phyloP scores from a whole-genome alignment of 2,797 vertebrate species.

The Harpagifer antarcticus region DNA sequence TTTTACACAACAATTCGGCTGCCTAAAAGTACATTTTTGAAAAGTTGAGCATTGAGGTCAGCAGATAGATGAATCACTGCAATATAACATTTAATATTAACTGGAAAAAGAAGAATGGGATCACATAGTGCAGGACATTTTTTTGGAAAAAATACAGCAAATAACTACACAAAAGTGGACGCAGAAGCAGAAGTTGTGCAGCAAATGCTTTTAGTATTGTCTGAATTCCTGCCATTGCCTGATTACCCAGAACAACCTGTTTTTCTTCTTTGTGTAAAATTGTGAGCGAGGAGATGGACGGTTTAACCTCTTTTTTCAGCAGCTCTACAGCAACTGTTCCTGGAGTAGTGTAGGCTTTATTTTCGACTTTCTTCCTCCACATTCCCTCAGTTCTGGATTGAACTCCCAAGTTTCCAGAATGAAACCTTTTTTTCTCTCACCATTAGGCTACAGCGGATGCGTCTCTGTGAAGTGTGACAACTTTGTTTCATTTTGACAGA shows the following conservation, averaged over 20 bases:
- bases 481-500: constrained; percentile 29
- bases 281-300: not conserved
- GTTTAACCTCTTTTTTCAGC: not conserved
- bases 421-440: constrained; percentile 16
- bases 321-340: constrained; percentile 4
- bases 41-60: no score
- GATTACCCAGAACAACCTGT: not conserved
- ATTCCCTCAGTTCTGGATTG: not conserved
- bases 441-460: not conserved
- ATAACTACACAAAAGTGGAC: not conserved
- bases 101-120: no score
- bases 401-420: not conserved
- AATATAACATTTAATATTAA: no score
- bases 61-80: no score
- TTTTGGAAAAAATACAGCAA: not conserved
- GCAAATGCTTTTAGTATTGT: not conserved
- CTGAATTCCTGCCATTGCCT: not conserved
- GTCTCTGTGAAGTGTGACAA: constrained; percentile 16
- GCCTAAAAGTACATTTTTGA: no score
- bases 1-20: no score
- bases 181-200: constrained; percentile 11
- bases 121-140: no score
- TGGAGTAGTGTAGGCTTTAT: not conserved
- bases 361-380: not conserved
- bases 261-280: not conserved